Evolutionary conservation across 37 sponge, comb jelly and placozoan species (phyloP).

Genomic region (Eunapius fragilis): DNA sequence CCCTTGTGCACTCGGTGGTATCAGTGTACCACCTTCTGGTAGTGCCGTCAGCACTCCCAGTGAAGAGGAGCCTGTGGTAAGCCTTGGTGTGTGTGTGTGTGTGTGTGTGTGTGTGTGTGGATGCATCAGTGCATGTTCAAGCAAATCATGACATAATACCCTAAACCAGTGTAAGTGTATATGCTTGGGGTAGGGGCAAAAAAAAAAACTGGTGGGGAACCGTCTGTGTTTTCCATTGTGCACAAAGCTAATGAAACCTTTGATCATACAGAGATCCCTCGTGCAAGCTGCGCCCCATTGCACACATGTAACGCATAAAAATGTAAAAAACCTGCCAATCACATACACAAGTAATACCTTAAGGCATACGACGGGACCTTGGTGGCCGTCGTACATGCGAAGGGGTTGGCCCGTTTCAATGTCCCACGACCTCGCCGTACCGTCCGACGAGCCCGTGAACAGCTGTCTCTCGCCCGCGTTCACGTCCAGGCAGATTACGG

Average conservation of each 20-base stretch:
- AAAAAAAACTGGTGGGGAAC: no score
- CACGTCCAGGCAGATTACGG: conserved; percentile 39
- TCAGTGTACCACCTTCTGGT: conserved; percentile 43
- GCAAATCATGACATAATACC: background rate
- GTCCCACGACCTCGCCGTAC: conserved; percentile 65
- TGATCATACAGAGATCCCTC: background rate
- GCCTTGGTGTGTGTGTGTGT: background rate
- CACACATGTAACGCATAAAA: background rate
- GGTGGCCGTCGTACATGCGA: conserved; percentile 58
- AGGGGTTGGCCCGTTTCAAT: conserved; percentile 55
- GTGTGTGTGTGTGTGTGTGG: conserved; percentile 39
- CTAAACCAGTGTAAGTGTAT: no score
- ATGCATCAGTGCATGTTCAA: conserved; percentile 13
- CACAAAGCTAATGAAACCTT: background rate
- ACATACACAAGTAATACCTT: conserved; percentile 12
- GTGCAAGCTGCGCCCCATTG: background rate
- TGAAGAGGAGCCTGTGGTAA: conserved; percentile 16
- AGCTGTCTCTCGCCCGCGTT: conserved; percentile 40
- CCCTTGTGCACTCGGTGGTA: conserved; percentile 25
- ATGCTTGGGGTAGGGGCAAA: no score
- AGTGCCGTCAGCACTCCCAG: conserved; percentile 62
- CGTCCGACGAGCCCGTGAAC: conserved; percentile 64
- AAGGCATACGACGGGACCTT: conserved; percentile 46
- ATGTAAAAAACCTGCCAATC: background rate
- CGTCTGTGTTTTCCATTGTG: background rate